Evolutionary conservation across 1,140 invertebrate species (phyloP).

Genomic region (Pachypeltis micranthus): DNA sequence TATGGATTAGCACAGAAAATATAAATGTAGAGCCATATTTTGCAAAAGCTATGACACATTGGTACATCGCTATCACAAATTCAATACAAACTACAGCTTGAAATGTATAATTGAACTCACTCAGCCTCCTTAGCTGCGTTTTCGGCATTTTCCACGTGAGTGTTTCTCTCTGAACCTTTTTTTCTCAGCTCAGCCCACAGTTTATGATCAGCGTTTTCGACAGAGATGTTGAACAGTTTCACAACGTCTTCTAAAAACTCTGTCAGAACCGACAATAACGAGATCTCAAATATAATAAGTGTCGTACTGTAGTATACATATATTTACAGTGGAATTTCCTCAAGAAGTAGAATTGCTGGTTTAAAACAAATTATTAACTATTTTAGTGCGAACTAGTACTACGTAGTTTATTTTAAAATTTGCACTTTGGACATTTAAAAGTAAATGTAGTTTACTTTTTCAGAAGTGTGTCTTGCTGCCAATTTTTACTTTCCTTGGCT

Average conservation of each 20-base stretch:
- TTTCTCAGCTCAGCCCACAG: slow-evolving; percentile 38
- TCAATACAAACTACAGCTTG: slow-evolving; percentile 7
- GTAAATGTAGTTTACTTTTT: too few species aligned
- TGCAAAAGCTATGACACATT: background rate
- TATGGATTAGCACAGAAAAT: background rate
- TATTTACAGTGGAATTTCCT: background rate
- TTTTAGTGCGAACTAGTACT: too few species aligned
- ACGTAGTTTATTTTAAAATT: background rate
- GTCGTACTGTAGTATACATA: too few species aligned
- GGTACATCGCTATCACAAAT: background rate
- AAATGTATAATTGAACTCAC: slow-evolving; percentile 19
- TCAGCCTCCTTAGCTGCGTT: slow-evolving; percentile 32
- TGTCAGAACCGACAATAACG: background rate
- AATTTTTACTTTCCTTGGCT: too few species aligned
- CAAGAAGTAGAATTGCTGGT: too few species aligned
- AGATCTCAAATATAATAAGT: background rate
- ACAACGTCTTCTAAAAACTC: slow-evolving; percentile 16
- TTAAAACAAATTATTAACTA: too few species aligned
- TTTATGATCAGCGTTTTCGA: slow-evolving; percentile 21
- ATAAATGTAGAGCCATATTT: background rate
- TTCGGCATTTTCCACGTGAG: slow-evolving; percentile 40
- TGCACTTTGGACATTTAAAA: too few species aligned
- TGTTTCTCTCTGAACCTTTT: slow-evolving; percentile 41
- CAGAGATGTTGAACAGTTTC: slow-evolving; percentile 21
- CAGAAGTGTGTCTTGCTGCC: too few species aligned